Percentiles rank a stretch among this genome's conserved stretches.
These are phyloP conservation scores for Argyrosomus regius DNA, from an alignment of 2,797 vertebrate species.

Conservation along the genomic window DNA sequence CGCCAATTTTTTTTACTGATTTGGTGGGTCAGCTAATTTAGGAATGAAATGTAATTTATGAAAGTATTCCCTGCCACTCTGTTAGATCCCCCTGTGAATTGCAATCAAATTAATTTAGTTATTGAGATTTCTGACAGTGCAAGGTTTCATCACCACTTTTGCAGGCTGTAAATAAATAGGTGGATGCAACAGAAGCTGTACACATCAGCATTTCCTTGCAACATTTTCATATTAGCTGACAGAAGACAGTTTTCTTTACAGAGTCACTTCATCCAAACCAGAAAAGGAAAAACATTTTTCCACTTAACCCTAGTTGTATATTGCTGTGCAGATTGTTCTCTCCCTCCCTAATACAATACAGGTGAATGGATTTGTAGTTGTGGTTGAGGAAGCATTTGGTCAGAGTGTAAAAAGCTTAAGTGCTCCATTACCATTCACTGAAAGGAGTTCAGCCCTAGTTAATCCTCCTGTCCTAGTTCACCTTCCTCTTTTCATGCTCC, in stretches of 20 bases:
- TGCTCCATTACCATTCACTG: not conserved
- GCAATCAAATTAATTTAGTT: not conserved
- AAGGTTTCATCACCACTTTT: not conserved
- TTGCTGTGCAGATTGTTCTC: not conserved
- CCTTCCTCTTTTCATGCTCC: not conserved
- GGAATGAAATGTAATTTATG: not conserved
- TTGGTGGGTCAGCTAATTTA: not conserved
- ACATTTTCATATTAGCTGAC: not conserved
- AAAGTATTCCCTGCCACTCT: not conserved
- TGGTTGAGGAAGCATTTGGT: not conserved
- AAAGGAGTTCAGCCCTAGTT: conserved; percentile 11
- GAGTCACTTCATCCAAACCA: not conserved
- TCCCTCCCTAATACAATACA: not conserved
- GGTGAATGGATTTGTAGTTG: not conserved
- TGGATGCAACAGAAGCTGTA: not conserved
- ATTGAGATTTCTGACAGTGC: not conserved
- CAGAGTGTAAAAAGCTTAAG: conserved; percentile 15
- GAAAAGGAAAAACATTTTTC: not conserved
- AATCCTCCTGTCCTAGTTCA: conserved; percentile 10
- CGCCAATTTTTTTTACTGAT: too few species aligned
- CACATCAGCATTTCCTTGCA: not conserved
- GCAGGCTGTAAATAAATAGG: not conserved
- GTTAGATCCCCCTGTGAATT: not conserved
- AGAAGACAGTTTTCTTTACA: not conserved
- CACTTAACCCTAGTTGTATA: not conserved